A percentile compares a stretch with the other conserved stretches of the same genome.
Conservation (phyloP, 2,113 vertebrate species). For the Nesogale talazaci region DNA sequence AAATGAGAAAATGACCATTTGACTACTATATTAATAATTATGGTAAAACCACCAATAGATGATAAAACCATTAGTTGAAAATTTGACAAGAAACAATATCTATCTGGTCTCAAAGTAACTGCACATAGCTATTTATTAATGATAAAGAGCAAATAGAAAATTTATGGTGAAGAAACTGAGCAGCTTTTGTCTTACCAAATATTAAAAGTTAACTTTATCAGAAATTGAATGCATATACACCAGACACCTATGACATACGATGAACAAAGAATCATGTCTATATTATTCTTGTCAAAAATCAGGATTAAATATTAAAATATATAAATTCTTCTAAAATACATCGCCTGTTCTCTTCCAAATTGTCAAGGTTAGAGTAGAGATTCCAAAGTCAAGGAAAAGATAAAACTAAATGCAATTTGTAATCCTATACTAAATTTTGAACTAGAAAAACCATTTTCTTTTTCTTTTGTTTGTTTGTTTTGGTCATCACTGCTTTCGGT, state of each 20-base stretch:
- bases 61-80: neutral
- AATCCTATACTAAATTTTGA: neutral
- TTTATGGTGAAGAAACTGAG: neutral
- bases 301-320: neutral
- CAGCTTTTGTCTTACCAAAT: neutral
- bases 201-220: neutral
- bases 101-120: neutral
- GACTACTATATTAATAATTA: neutral
- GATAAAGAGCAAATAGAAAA: neutral
- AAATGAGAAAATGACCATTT: neutral
- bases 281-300: neutral
- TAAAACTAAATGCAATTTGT: neutral
- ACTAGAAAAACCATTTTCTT: neutral
- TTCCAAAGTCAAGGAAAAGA: neutral
- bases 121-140: constrained; percentile 2
- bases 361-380: neutral
- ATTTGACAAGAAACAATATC: neutral
- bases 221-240: neutral
- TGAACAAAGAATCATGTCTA: neutral
- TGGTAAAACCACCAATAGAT: neutral
- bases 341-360: neutral
- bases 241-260: neutral
- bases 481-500: too few species aligned
- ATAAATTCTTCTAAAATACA: constrained; percentile 21
- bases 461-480: too few species aligned